Conservation (phyloP, 2,888 invertebrate species). For the Lingula anatina region DNA sequence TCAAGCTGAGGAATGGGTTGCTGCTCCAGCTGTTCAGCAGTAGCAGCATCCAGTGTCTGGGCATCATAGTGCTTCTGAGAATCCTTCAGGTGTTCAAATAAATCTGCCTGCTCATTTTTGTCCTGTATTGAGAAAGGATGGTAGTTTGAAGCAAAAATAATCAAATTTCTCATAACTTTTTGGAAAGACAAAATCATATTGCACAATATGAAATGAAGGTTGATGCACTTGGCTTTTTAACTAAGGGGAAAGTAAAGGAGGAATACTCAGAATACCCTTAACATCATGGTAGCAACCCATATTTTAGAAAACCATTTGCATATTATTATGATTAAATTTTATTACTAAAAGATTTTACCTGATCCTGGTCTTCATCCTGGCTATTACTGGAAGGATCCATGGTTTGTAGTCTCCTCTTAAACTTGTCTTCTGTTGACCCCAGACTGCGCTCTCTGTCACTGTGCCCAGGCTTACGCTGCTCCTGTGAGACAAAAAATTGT, state of each 20-base stretch:
- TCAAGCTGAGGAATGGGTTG: constrained; percentile 60
- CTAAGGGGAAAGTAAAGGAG: too few relatives aligned
- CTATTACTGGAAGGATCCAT: constrained; percentile 27
- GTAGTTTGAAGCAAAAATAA: too few relatives aligned
- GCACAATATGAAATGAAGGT: too few relatives aligned
- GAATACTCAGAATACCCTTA: too few relatives aligned
- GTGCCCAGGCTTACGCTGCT: constrained; percentile 33
- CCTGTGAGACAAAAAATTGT: constrained; percentile 8
- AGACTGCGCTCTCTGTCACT: constrained; percentile 34
- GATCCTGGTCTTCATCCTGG: too few relatives aligned
- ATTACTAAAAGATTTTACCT: too few relatives aligned
- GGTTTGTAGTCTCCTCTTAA: constrained; percentile 32
- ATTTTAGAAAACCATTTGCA: too few relatives aligned
- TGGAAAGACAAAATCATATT: too few relatives aligned
- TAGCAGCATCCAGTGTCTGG: constrained; percentile 59
- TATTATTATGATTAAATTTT: too few relatives aligned
- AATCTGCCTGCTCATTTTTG: constrained; percentile 53
- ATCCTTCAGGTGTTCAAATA: constrained; percentile 80
- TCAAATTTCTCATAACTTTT: too few relatives aligned
- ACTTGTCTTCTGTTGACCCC: constrained; percentile 44
- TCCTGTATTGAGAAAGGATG: background rate
- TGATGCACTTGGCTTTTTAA: too few relatives aligned
- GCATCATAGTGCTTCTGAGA: constrained; percentile 63
- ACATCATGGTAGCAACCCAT: too few relatives aligned
- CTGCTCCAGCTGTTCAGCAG: constrained; percentile 70